Evolutionary conservation across 2,113 vertebrate species (phyloP), one percentile per base, ranked within the genome.

Genomic region (Cebus imitator): DNA sequence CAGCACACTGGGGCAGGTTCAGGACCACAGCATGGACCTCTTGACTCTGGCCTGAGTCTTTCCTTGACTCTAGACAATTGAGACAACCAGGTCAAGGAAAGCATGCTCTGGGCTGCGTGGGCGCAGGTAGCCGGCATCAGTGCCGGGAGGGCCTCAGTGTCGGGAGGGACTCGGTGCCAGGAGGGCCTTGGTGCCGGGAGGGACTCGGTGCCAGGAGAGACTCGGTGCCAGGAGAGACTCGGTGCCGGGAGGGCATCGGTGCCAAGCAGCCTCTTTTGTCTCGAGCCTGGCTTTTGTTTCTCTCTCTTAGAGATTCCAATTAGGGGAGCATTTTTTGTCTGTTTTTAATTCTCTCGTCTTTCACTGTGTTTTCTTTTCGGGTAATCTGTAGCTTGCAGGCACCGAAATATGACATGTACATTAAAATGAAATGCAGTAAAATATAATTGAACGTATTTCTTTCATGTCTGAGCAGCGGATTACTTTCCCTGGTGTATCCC

Each of bases 381-480:
- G 75, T 94, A 94, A 89, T 97, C 96, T 37, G n/a, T 94, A 72
- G 90, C 96, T 94, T 90, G 86, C 91, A 97, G 96, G 93, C 94
- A 80, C 95, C 93, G 32, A 3, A 89, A 85, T 95, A 96, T 32
- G 23, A 27, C 1, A 0, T 90, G 91, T 57, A 94, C 91, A 82
- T 90, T 87, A 87, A 92, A 97, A 97, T 88, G 96, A 96, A 98
- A 94, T 1, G 85, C 86, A 95, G 95, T 94, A 91, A 97, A 98
- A 97, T 96, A 98, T 98, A 98, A 98, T 97, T 95, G 91, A 98
- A 96, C 68, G 9, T 98, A 64, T 64, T 64, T 64, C 94, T 97
- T 80, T 80, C 9, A n/a, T 73, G 72, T 97, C 96, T 93, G 96
- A 94, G 96, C 58, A 10, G 76, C 2, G 72, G 90, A 96, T 94